Evolutionary conservation across 2,797 vertebrate species (phyloP), one percentile per base, ranked within the genome.

Genomic region (Parotocinclus haroldoi): DNA sequence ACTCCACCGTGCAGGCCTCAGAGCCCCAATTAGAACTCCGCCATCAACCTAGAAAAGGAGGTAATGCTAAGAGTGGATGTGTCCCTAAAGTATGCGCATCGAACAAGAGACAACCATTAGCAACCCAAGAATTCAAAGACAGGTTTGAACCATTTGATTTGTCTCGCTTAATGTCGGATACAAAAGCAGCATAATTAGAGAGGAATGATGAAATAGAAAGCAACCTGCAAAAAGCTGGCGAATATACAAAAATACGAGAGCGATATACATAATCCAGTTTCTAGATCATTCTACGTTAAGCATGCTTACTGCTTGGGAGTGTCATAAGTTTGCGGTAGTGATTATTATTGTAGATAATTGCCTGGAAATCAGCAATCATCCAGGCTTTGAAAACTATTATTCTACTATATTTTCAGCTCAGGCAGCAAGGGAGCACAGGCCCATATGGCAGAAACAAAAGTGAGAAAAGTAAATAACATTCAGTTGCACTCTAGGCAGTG

Each of bases 1-100:
- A 73, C 76, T 71, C 45, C 36, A 37, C 39, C 40, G 48, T 44
- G 54, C 36, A 12, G 54, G 68, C 68, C 62, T 73, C 67, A 63
- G 58, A 74, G 62, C 68, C 72, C 68, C 76, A 78, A 78, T 78
- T 78, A 78, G 75, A 72, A 78, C 71, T 71, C 58, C 53, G 57
- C 68, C 48, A 57, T 48, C 39, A 74, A 49, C 65, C 64, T 50
- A 63, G 66, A 65, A 71, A 59, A 52, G 58, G 57, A 63, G 71
- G 40, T 56, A 42, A 19, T 65, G 52, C 45, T 69, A 66, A 56
- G 63, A 58, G 64, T 58, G 37, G 67, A 76, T 57, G 63, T 68
- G 72, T 72, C 63, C 36, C 8, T 27, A 27, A 61, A 69, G 66
- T 58, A 27, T 1, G 18, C 10, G 48, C 37, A 58, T 42, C 44